Conservation (phyloP, 2,888 invertebrate species). For the Drosophila greeni region DNA sequence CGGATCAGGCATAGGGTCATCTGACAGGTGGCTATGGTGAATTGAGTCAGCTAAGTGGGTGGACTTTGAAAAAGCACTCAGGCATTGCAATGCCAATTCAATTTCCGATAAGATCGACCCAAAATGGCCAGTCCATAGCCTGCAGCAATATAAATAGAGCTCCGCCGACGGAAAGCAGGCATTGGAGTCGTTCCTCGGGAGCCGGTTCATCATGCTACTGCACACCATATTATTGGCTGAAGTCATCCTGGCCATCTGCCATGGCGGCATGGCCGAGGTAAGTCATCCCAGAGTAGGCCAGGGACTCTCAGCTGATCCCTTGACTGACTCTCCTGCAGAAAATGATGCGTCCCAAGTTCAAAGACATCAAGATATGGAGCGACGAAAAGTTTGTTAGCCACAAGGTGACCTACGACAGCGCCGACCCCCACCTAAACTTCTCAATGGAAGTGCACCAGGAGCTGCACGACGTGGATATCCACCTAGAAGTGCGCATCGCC, state of each 20-base stretch:
- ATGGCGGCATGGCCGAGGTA: slow-evolving; percentile 59
- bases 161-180: neutral
- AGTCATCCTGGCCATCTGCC: slow-evolving; percentile 51
- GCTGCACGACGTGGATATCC: slow-evolving; percentile 67
- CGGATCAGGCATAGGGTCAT: slow-evolving; percentile 1
- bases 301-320: neutral
- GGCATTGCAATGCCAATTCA: slow-evolving; percentile 24
- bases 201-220: slow-evolving; percentile 46
- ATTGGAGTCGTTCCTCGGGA: slow-evolving; percentile 29
- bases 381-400: slow-evolving; percentile 72
- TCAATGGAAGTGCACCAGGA: slow-evolving; percentile 71
- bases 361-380: slow-evolving; percentile 73
- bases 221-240: slow-evolving; percentile 43
- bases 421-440: slow-evolving; percentile 75
- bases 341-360: slow-evolving; percentile 75
- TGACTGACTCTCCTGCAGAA: slow-evolving; percentile 54
- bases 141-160: slow-evolving; percentile 49
- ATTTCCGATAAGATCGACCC: slow-evolving; percentile 48
- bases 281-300: slow-evolving; percentile 12
- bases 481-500: slow-evolving; percentile 58
- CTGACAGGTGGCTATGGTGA: slow-evolving; percentile 29
- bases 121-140: slow-evolving; percentile 18
- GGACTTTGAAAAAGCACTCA: slow-evolving; percentile 45
- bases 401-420: slow-evolving; percentile 64
- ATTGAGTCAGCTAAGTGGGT: slow-evolving; percentile 43